Evolutionary conservation across 2,888 invertebrate genomes (phyloP).

Genomic region (Tetragonisca angustula): DNA sequence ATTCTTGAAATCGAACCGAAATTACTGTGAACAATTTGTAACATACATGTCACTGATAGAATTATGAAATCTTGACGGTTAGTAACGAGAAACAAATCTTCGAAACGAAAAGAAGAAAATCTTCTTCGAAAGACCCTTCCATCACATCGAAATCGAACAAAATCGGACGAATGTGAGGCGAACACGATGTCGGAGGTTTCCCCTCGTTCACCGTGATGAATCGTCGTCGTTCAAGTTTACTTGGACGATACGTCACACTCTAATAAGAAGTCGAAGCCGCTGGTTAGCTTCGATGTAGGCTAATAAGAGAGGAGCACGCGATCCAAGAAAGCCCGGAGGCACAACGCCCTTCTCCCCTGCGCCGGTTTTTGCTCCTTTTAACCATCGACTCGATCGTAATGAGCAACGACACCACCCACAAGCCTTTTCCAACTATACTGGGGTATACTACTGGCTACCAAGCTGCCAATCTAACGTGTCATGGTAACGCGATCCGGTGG

Average conservation of each 20-base stretch:
- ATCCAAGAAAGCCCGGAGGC: slow-evolving; percentile 53
- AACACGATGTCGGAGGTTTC: not conserved
- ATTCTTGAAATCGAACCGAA: too few species aligned
- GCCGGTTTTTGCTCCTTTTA: slow-evolving; percentile 39
- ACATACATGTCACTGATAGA: not conserved
- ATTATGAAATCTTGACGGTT: not conserved
- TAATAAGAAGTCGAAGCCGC: slow-evolving; percentile 65
- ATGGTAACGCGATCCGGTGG: slow-evolving; percentile 11
- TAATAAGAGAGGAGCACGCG: slow-evolving; percentile 67
- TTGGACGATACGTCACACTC: slow-evolving; percentile 67
- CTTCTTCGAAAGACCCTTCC: not conserved
- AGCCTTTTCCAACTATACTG: slow-evolving; percentile 39
- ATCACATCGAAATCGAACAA: not conserved
- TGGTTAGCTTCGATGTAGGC: slow-evolving; percentile 45
- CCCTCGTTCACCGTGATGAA: slow-evolving; percentile 20
- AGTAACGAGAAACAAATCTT: not conserved
- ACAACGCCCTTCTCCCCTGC: not conserved
- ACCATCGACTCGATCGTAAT: slow-evolving; percentile 37
- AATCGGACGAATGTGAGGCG: not conserved
- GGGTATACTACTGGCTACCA: not conserved
- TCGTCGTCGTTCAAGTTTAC: slow-evolving; percentile 60
- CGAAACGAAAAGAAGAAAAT: not conserved
- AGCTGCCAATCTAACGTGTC: not conserved
- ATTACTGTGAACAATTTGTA: not conserved
- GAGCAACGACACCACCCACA: slow-evolving; percentile 55